A percentile compares a stretch with the other conserved stretches of the same genome.
phyloP scores from a whole-genome alignment of 2,113 vertebrate genomes.

The Larimichthys crocea region DNA sequence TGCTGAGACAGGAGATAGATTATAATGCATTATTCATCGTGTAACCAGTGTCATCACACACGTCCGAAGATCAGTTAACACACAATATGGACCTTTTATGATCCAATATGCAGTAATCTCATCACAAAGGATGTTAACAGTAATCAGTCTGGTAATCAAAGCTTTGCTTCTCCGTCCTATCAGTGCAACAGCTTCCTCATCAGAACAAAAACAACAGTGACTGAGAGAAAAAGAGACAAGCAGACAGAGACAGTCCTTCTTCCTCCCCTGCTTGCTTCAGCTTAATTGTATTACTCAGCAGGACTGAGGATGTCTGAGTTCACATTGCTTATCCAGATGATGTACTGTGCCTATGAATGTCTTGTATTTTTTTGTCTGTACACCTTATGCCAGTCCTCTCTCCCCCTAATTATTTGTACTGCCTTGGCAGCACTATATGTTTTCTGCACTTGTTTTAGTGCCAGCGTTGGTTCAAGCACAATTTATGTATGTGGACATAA shows the following conservation, averaged over 20 bases:
- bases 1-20: constrained; percentile 25
- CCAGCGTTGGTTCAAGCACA: background rate
- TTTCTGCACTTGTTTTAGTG: background rate
- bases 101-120: constrained; percentile 16
- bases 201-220: constrained; percentile 3
- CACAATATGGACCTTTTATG: background rate
- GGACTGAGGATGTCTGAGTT: constrained; percentile 35
- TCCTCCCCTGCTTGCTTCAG: constrained; percentile 16
- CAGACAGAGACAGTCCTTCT: background rate
- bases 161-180: background rate
- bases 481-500: background rate
- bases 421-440: background rate
- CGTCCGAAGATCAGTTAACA: constrained; percentile 20
- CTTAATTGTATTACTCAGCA: constrained; percentile 36
- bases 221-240: constrained; percentile 12
- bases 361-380: constrained; percentile 19
- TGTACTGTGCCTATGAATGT: background rate
- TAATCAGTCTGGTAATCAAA: constrained; percentile 50
- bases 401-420: constrained; percentile 4
- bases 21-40: constrained; percentile 41
- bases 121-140: constrained; percentile 27
- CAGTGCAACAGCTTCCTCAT: constrained; percentile 16
- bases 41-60: constrained; percentile 49
- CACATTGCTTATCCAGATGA: constrained; percentile 20
- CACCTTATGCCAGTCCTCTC: constrained; percentile 18